Conservation (phyloP, 1,140 invertebrate species). For the Teleogryllus occipitalis region DNA sequence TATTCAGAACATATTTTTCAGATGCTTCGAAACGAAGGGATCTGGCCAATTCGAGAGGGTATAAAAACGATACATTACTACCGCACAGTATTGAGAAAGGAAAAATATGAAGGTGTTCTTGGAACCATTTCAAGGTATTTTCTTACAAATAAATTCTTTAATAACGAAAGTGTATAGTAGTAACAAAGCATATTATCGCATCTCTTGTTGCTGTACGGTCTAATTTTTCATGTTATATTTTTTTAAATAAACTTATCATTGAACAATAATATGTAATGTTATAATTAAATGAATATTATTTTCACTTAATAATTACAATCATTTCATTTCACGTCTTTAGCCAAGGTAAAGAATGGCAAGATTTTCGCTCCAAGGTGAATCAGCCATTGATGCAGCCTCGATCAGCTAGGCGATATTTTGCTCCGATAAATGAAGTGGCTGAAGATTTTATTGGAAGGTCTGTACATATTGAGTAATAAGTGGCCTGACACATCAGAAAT, state of each 20-base stretch:
- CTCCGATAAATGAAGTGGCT: constrained; percentile 31
- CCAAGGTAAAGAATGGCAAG: constrained; percentile 36
- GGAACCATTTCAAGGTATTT: background rate
- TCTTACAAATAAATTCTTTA: too few relatives aligned
- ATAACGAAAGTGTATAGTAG: too few relatives aligned
- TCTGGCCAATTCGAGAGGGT: background rate
- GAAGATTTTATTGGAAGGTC: constrained; percentile 31
- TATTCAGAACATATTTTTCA: background rate
- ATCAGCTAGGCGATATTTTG: constrained; percentile 31
- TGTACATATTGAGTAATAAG: background rate
- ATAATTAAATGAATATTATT: background rate
- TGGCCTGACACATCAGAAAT: background rate
- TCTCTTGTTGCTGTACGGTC: background rate
- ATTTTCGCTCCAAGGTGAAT: constrained; percentile 32
- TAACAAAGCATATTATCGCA: background rate
- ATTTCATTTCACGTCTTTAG: constrained; percentile 20
- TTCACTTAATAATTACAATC: background rate
- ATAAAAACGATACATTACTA: background rate
- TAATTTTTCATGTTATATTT: background rate
- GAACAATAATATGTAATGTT: background rate
- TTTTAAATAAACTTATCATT: background rate
- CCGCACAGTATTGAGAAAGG: background rate
- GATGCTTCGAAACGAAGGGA: background rate
- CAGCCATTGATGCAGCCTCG: constrained; percentile 34
- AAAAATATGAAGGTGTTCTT: background rate